phyloP scores from a whole-genome alignment of 2,888 invertebrate species.

The Agrenia bidenticulata region DNA sequence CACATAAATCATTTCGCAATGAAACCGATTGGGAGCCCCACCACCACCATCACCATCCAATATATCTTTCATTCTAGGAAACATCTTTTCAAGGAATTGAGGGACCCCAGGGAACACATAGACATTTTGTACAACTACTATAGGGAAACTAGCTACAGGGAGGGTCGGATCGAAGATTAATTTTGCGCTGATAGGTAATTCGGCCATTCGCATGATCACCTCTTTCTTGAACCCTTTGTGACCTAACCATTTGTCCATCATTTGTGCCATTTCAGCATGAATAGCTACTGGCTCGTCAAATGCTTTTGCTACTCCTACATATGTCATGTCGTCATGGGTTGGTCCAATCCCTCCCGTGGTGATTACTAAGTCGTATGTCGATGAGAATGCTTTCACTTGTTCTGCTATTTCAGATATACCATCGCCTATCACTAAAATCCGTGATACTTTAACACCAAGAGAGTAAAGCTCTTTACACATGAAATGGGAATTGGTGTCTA shows the following conservation, averaged over 20 bases:
- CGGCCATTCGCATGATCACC: constrained; percentile 55
- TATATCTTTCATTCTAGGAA: constrained; percentile 40
- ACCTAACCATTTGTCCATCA: constrained; percentile 55
- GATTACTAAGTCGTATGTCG: constrained; percentile 66
- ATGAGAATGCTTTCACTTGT: constrained; percentile 66
- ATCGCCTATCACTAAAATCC: constrained; percentile 70
- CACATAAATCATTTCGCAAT: constrained; percentile 54
- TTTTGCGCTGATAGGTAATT: constrained; percentile 56
- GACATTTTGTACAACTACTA: constrained; percentile 64
- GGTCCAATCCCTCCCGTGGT: constrained; percentile 77
- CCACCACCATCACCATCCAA: constrained; percentile 9
- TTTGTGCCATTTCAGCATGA: constrained; percentile 58
- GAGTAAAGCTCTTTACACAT: constrained; percentile 64
- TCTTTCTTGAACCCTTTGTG: constrained; percentile 50
- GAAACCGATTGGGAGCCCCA: constrained; percentile 50
- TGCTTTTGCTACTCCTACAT: constrained; percentile 66
- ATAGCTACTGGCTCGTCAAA: constrained; percentile 59
- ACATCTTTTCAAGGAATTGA: constrained; percentile 57
- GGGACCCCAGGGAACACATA: constrained; percentile 73
- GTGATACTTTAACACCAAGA: constrained; percentile 65
- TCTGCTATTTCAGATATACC: constrained; percentile 64
- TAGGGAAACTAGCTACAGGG: constrained; percentile 57
- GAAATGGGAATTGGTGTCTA: constrained; percentile 69
- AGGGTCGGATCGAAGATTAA: constrained; percentile 59
- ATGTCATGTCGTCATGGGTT: constrained; percentile 76